Conservation (phyloP, 1,140 invertebrate genomes). For the Aphelenchoides fujianensis region DNA sequence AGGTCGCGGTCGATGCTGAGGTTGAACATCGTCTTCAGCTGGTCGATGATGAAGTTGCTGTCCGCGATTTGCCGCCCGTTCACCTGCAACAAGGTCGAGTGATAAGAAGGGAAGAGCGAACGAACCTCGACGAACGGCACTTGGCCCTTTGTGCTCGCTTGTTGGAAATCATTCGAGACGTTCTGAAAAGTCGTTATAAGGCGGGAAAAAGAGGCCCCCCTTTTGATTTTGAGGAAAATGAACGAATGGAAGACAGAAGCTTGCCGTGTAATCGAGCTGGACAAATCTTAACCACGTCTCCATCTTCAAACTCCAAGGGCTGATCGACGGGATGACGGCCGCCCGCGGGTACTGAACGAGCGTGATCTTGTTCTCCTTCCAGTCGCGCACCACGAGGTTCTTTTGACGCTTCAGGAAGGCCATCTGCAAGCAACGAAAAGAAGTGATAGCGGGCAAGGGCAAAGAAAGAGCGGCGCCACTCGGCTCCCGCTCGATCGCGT, state of each 20-base stretch:
- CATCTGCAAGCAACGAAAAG: too few relatives aligned
- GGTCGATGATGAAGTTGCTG: constrained; percentile 42
- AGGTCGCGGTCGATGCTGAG: constrained; percentile 13
- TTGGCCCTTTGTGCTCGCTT: background rate
- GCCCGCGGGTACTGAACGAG: constrained; percentile 81
- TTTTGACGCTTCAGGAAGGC: background rate
- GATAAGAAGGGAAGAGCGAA: background rate
- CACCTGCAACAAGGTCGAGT: constrained; percentile 2
- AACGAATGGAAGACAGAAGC: background rate
- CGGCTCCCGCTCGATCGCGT: too few relatives aligned
- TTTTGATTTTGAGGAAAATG: too few relatives aligned
- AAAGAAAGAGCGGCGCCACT: too few relatives aligned
- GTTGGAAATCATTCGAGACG: constrained; percentile 7
- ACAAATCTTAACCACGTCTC: constrained; percentile 86
- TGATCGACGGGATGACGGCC: constrained; percentile 78
- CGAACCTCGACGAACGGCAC: constrained; percentile 42
- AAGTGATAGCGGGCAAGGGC: too few relatives aligned
- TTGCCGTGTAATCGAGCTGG: constrained; percentile 77
- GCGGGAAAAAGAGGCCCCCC: too few relatives aligned
- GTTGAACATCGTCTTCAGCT: constrained; percentile 42
- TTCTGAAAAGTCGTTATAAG: background rate
- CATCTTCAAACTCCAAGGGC: constrained; percentile 86
- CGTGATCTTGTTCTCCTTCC: background rate
- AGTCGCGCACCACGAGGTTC: background rate
- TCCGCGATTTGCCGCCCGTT: constrained; percentile 50